Evolutionary conservation across 2,113 vertebrate species (phyloP).

Genomic region (Tyrannus savana): DNA sequence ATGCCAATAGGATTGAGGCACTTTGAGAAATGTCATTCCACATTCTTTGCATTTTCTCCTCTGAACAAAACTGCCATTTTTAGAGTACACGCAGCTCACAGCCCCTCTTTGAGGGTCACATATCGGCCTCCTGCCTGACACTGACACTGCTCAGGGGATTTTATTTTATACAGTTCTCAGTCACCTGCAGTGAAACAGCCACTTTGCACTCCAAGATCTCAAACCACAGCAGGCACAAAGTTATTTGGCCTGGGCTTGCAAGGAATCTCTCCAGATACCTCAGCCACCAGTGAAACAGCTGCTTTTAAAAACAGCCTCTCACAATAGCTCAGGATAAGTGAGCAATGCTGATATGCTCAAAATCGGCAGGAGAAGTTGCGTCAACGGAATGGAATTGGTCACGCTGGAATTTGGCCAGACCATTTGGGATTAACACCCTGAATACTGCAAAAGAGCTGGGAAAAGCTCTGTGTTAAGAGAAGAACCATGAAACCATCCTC

Average conservation of each 20-base stretch:
- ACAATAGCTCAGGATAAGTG: neutral
- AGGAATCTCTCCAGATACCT: neutral
- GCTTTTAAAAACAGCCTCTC: slow-evolving; percentile 21
- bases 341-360: neutral
- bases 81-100: neutral
- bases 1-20: neutral
- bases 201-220: neutral
- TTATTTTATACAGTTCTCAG: neutral
- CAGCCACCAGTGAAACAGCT: slow-evolving; percentile 4
- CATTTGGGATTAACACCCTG: slow-evolving; percentile 33
- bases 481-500: neutral
- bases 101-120: neutral
- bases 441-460: neutral
- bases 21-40: neutral
- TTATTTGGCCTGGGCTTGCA: neutral
- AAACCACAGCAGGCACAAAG: neutral
- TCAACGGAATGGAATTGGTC: slow-evolving; percentile 30
- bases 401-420: neutral
- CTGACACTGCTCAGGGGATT: neutral
- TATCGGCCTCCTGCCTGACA: neutral
- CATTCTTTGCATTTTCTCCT: neutral
- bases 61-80: neutral
- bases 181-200: neutral
- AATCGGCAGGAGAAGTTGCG: neutral
- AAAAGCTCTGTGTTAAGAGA: neutral